These are phyloP conservation scores for Dryocosmus kuriphilus DNA, from an alignment of 2,888 invertebrate genomes.

Conservation along the genomic window DNA sequence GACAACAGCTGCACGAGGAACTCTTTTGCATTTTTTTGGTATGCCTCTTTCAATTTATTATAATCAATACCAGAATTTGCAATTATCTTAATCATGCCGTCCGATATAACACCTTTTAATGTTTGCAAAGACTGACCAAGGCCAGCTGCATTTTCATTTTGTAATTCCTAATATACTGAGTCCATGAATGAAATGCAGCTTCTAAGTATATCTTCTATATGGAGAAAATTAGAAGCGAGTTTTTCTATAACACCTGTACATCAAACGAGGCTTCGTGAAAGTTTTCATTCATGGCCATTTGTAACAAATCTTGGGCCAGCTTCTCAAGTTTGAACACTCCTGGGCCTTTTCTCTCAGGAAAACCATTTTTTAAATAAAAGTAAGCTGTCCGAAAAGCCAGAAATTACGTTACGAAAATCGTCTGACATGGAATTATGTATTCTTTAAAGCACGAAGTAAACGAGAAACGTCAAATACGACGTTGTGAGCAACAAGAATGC, in stretches of 20 bases:
- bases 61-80: too few relatives aligned
- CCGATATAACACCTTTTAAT: too few relatives aligned
- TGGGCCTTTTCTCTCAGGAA: slow-evolving; percentile 43
- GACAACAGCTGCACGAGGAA: too few relatives aligned
- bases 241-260: slow-evolving; percentile 36
- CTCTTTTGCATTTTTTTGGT: too few relatives aligned
- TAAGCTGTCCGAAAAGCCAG: slow-evolving; percentile 48
- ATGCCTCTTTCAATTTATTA: too few relatives aligned
- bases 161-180: slow-evolving; percentile 10
- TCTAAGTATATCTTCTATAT: too few relatives aligned
- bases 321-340: slow-evolving; percentile 41
- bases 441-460: slow-evolving; percentile 43
- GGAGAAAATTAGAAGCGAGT: too few relatives aligned
- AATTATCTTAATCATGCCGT: too few relatives aligned
- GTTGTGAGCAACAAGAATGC: slow-evolving; percentile 49
- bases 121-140: too few relatives aligned
- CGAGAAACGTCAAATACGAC: slow-evolving; percentile 44
- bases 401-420: slow-evolving; percentile 37
- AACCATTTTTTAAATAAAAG: slow-evolving; percentile 35
- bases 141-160: too few relatives aligned
- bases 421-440: slow-evolving; percentile 38
- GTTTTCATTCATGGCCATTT: background rate
- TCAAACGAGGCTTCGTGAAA: slow-evolving; percentile 48
- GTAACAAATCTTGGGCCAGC: slow-evolving; percentile 46
- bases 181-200: slow-evolving; percentile 21